Evolutionary conservation across 2,797 vertebrate species (phyloP).

Genomic region (Sciaenops ocellatus): DNA sequence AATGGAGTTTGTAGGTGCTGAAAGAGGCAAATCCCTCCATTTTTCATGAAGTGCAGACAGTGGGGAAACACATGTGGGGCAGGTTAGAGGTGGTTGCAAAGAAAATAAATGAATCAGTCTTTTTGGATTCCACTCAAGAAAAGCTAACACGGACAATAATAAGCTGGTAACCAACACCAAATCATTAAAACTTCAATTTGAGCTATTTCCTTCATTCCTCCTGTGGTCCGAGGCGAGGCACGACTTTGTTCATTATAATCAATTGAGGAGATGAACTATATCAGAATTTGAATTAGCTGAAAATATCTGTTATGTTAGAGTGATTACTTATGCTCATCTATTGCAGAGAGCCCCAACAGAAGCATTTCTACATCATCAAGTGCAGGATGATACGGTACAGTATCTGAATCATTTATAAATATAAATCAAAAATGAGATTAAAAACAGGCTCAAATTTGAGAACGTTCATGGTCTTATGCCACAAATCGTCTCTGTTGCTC

Average conservation of each 20-base stretch:
- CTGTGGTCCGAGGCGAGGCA: slow-evolving; percentile 36
- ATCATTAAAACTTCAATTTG: slow-evolving; percentile 68
- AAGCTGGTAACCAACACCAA: slow-evolving; percentile 73
- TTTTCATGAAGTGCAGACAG: slow-evolving; percentile 60
- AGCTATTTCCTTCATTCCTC: slow-evolving; percentile 63
- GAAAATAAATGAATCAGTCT: slow-evolving; percentile 80
- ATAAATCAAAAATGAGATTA: neutral
- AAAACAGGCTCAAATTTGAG: neutral
- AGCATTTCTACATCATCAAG: neutral
- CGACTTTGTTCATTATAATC: slow-evolving; percentile 29
- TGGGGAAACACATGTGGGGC: slow-evolving; percentile 70
- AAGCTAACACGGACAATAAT: slow-evolving; percentile 76
- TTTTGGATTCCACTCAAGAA: slow-evolving; percentile 78
- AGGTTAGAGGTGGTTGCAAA: slow-evolving; percentile 77
- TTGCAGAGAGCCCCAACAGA: accelerated
- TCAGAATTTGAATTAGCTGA: slow-evolving; percentile 17
- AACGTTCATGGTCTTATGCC: neutral
- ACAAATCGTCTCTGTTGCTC: neutral
- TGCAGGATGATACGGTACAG: neutral
- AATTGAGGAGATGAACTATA: slow-evolving; percentile 31
- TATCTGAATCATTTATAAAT: slow-evolving; percentile 1
- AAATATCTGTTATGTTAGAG: slow-evolving; percentile 18
- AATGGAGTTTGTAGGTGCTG: slow-evolving; percentile 64
- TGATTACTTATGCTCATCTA: neutral
- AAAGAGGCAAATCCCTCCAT: slow-evolving; percentile 60